phyloP scores from a whole-genome alignment of 2,888 invertebrate genomes.

The Chrysotoxum bicinctum region DNA sequence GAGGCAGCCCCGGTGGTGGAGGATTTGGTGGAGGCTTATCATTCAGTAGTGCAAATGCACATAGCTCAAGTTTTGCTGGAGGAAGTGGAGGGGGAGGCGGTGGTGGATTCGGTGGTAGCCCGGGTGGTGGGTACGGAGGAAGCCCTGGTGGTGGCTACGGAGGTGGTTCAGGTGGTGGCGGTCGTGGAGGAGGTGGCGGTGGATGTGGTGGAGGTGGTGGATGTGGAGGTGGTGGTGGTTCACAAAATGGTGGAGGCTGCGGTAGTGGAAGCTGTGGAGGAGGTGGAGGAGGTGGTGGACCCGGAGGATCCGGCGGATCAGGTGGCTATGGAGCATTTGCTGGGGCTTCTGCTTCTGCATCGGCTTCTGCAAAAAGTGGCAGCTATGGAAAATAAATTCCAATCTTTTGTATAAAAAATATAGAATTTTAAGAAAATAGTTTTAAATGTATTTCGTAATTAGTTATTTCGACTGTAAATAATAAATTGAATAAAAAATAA shows the following conservation, averaged over 20 bases:
- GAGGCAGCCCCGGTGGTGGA: constrained; percentile 33
- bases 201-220: constrained; percentile 75
- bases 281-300: constrained; percentile 76
- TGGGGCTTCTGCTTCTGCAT: constrained; percentile 74
- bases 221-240: constrained; percentile 82
- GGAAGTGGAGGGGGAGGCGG: constrained; percentile 70
- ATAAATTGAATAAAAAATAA: not conserved
- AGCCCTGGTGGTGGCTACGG: constrained; percentile 84
- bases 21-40: constrained; percentile 48
- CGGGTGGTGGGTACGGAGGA: constrained; percentile 77
- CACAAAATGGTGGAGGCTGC: constrained; percentile 75
- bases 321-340: constrained; percentile 53
- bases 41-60: constrained; percentile 71
- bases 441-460: constrained; percentile 3
- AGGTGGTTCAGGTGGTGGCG: constrained; percentile 14
- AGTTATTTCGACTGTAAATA: constrained; percentile 28
- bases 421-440: constrained; percentile 7
- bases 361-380: constrained; percentile 70
- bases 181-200: constrained; percentile 13
- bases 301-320: constrained; percentile 18
- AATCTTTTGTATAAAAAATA: not conserved
- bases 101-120: constrained; percentile 36
- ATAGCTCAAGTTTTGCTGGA: constrained; percentile 71
- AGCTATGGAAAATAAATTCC: constrained; percentile 49
- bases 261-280: constrained; percentile 16